phyloP scores from a whole-genome alignment of 2,888 invertebrate genomes.

The Yponomeuta sedellus region DNA sequence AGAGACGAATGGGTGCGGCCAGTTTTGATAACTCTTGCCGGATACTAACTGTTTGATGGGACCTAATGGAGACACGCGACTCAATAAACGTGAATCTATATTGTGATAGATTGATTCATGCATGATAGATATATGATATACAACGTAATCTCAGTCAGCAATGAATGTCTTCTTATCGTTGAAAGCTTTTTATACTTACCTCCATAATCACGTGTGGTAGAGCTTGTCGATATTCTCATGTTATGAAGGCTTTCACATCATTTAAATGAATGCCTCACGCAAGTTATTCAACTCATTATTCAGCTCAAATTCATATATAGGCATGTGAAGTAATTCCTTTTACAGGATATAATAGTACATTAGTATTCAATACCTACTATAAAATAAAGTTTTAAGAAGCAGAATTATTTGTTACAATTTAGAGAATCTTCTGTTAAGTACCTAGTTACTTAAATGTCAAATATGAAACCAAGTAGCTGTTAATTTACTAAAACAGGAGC shows the following conservation, averaged over 20 bases:
- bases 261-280: background rate
- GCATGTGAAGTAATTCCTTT: background rate
- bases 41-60: conserved; percentile 26
- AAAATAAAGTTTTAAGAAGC: background rate
- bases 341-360: background rate
- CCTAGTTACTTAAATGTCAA: background rate
- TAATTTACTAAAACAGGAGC: background rate
- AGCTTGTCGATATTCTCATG: conserved; percentile 3
- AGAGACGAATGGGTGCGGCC: background rate
- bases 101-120: background rate
- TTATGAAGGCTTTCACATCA: background rate
- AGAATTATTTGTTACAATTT: background rate
- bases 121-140: background rate
- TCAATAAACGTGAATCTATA: conserved; percentile 11
- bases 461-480: background rate
- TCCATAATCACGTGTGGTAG: background rate
- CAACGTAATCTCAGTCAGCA: background rate
- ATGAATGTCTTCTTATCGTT: background rate
- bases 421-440: background rate
- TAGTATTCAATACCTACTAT: background rate
- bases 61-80: conserved; percentile 16
- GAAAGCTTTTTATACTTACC: background rate
- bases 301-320: background rate
- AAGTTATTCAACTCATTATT: background rate
- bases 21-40: conserved; percentile 46